phyloP scores from a whole-genome alignment of 2,113 vertebrate genomes.

The Mus musculus region GRCm39 chr4:126019001-126019500 shows the following conservation, averaged over 20 bases:
- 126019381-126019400: too few species aligned
- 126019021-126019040: background rate
- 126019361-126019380: too few species aligned
- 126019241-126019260: too few species aligned
- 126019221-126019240: conserved; percentile 45
- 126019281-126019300: too few species aligned
- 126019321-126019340: too few species aligned
- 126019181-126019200: background rate
- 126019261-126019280: too few species aligned
- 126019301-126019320: too few species aligned
- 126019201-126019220: background rate
- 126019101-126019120: conserved; percentile 7
- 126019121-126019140: background rate
- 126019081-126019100: background rate
- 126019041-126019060: background rate
- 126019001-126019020: background rate
- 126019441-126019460: conserved; percentile 56
- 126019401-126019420: too few species aligned
- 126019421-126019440: background rate
- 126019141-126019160: background rate
- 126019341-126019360: too few species aligned
- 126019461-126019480: conserved; percentile 96
- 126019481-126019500: conserved; percentile 94
- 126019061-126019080: background rate
- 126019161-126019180: background rate